Conservation (phyloP, 2,113 vertebrate species). For the Parus major region DNA sequence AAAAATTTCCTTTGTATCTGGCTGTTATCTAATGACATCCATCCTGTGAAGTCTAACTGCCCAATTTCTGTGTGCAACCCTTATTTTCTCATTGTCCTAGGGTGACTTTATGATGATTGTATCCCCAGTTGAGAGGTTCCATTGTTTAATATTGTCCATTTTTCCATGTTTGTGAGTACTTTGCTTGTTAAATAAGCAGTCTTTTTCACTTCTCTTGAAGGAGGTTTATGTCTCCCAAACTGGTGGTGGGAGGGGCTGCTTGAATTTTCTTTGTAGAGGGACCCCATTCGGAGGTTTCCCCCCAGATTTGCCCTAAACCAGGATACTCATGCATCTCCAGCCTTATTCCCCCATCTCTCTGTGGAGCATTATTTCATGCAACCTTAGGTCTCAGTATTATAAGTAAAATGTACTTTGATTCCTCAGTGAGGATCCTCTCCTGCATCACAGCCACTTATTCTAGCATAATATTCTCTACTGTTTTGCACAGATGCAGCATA, state of each 20-base stretch:
- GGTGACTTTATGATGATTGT: neutral
- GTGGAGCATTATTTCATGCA: neutral
- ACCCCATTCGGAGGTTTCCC: neutral
- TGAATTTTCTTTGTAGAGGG: neutral
- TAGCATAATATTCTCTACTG: neutral
- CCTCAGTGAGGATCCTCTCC: neutral
- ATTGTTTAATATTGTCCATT: neutral
- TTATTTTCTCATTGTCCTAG: neutral
- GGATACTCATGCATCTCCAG: neutral
- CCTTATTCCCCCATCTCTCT: neutral
- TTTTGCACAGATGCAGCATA: conserved; percentile 55
- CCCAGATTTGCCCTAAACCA: neutral
- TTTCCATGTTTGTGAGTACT: neutral
- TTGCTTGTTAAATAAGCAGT: neutral
- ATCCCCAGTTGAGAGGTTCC: rapidly evolving
- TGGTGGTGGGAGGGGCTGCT: rapidly evolving
- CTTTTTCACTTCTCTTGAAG: neutral
- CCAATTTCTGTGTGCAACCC: neutral
- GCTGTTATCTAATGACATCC: neutral
- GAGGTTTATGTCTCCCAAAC: neutral
- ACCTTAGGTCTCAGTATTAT: neutral
- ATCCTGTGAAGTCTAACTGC: neutral
- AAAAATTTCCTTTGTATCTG: neutral
- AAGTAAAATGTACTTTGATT: neutral
- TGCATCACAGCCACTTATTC: neutral